A percentile compares a stretch with the other conserved stretches of the same genome.
Conservation (phyloP, 1,140 invertebrate genomes). For the Musca vetustissima region DNA sequence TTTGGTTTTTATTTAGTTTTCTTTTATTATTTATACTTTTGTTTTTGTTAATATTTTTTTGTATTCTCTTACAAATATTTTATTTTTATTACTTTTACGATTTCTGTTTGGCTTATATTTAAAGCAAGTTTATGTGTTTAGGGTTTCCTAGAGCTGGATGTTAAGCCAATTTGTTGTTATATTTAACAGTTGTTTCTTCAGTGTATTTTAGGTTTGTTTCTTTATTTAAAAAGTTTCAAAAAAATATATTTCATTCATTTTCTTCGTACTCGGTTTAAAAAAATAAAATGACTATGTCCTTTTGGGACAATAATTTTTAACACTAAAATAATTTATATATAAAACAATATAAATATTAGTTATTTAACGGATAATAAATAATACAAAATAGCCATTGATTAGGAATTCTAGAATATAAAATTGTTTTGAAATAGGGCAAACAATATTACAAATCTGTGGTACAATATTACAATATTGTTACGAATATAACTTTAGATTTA, state of each 20-base stretch:
- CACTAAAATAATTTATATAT: no score
- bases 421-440: no score
- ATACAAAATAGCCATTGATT: no score
- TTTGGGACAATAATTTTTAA: not conserved
- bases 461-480: no score
- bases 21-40: not conserved
- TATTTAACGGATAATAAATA: no score
- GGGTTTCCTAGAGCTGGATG: not conserved
- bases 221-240: slow-evolving; percentile 51
- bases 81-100: slow-evolving; percentile 35
- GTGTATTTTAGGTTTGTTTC: slow-evolving; percentile 8
- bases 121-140: slow-evolving; percentile 14
- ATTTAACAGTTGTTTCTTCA: slow-evolving; percentile 3
- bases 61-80: slow-evolving; percentile 11
- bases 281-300: not conserved
- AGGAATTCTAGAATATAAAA: no score
- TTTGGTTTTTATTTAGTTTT: not conserved
- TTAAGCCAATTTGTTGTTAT: not conserved
- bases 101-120: slow-evolving; percentile 31
- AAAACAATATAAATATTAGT: no score
- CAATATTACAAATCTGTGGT: no score
- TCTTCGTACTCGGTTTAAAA: slow-evolving; percentile 16
- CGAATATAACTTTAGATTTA: no score
- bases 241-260: slow-evolving; percentile 44
- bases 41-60: not conserved